phyloP scores from a whole-genome alignment of 2,113 vertebrate species.

The Siniperca knerii region DNA sequence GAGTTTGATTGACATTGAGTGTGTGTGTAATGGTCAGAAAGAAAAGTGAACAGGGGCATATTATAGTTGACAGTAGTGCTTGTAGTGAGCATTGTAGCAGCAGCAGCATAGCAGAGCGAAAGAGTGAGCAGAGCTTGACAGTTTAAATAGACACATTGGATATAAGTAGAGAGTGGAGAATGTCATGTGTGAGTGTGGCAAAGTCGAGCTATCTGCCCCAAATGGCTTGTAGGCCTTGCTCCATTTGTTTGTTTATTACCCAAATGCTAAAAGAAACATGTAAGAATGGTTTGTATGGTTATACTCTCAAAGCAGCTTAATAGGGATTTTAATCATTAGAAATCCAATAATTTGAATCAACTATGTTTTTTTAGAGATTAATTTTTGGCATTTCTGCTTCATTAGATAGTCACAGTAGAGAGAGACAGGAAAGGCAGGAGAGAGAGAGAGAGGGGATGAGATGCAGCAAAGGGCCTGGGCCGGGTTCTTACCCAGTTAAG shows the following conservation, averaged over 20 bases:
- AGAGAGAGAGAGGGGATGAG: too few relatives aligned
- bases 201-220: constrained; percentile 2
- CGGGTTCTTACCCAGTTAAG: too few relatives aligned
- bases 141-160: constrained; percentile 14
- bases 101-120: constrained; percentile 2
- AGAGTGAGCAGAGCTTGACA: not conserved
- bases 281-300: not conserved
- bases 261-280: not conserved
- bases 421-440: too few relatives aligned
- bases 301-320: not conserved
- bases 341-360: not conserved
- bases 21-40: not conserved
- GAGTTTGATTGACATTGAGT: not conserved
- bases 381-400: not conserved
- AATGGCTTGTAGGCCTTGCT: not conserved
- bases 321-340: not conserved
- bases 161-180: not conserved
- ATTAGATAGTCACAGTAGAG: too few relatives aligned
- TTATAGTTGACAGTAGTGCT: constrained; percentile 4
- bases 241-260: constrained; percentile 9
- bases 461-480: too few relatives aligned
- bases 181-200: not conserved
- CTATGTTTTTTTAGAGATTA: not conserved
- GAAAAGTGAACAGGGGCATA: not conserved
- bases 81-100: not conserved